Conservation (phyloP, 2,113 vertebrate species). For the Colistium nudipinnis region DNA sequence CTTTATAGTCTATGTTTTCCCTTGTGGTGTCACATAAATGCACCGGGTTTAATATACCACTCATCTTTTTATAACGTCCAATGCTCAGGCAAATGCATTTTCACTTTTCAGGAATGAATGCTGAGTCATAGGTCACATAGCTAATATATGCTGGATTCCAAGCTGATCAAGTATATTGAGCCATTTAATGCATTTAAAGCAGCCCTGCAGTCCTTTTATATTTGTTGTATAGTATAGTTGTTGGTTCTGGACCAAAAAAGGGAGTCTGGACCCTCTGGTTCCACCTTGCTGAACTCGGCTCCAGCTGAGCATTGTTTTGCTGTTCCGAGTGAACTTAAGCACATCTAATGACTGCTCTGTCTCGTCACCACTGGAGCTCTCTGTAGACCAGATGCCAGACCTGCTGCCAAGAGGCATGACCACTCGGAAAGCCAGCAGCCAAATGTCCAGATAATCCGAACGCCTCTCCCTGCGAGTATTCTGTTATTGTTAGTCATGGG, state of each 20-base stretch:
- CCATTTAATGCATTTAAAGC: too few relatives aligned
- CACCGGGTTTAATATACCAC: too few relatives aligned
- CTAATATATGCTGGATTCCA: too few relatives aligned
- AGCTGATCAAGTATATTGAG: too few relatives aligned
- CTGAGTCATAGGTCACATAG: too few relatives aligned
- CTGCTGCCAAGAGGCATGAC: background rate
- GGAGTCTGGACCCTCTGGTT: background rate
- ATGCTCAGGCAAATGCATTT: too few relatives aligned
- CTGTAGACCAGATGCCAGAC: background rate
- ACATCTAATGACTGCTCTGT: background rate
- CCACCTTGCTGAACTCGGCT: background rate
- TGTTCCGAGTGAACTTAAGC: conserved; percentile 4
- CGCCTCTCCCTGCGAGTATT: background rate
- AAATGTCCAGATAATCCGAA: background rate
- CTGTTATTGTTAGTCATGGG: background rate
- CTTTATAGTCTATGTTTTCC: background rate
- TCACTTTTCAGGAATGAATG: too few relatives aligned
- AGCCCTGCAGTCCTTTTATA: too few relatives aligned
- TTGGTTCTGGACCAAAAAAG: background rate
- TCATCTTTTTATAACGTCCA: too few relatives aligned
- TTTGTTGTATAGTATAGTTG: background rate
- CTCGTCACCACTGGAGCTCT: background rate
- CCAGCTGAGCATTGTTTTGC: background rate
- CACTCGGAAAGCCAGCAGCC: background rate
- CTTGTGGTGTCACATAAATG: background rate